Evolutionary conservation across 2,113 vertebrate genomes (phyloP).

Genomic region (Zootoca vivipara): DNA sequence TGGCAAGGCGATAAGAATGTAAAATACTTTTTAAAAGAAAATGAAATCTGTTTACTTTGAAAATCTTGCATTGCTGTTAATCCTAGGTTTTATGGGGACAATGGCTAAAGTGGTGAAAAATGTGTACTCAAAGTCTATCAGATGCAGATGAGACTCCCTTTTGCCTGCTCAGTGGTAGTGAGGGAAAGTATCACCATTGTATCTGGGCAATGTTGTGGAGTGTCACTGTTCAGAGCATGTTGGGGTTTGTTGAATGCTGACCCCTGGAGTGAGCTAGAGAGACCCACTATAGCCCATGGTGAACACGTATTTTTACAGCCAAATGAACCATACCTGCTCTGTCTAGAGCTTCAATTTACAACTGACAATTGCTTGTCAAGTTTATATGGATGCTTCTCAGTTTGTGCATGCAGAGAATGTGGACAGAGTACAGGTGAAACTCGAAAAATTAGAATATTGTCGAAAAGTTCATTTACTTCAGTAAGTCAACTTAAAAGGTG

Average conservation of each 20-base stretch:
- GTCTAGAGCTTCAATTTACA: neutral
- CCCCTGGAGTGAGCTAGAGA: neutral
- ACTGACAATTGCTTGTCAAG: neutral
- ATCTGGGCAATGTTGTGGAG: neutral
- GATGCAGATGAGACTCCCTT: neutral
- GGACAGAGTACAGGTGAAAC: too few species aligned
- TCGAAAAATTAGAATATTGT: too few species aligned
- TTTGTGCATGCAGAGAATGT: neutral
- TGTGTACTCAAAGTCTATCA: neutral
- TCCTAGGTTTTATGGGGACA: neutral
- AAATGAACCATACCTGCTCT: neutral
- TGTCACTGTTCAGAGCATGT: neutral
- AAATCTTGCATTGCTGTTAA: neutral
- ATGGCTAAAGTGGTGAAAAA: neutral
- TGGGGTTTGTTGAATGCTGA: neutral
- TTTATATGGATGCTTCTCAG: neutral
- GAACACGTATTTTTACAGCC: neutral
- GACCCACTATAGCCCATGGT: neutral
- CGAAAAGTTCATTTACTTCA: too few species aligned
- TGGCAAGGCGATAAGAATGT: neutral
- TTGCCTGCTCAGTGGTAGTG: neutral
- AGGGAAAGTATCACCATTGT: neutral
- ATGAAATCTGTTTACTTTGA: neutral
- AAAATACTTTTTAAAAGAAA: accelerated
- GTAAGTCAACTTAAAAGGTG: too few species aligned